A percentile compares a stretch with the other conserved stretches of the same genome.
Evolutionary conservation across 2,113 vertebrate species (phyloP).

Genomic region (Passer montanus): DNA sequence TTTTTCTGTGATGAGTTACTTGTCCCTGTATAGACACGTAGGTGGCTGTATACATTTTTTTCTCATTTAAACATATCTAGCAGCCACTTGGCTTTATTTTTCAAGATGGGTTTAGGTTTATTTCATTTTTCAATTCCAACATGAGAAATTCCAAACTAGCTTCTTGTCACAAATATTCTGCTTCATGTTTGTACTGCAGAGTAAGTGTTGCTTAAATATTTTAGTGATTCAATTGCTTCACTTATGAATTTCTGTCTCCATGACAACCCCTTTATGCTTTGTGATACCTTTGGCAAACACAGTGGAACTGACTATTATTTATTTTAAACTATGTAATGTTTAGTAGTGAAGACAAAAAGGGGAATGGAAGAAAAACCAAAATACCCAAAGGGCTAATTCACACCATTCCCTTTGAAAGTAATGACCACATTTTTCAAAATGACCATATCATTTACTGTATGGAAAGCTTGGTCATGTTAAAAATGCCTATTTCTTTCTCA

Average conservation of each 20-base stretch:
- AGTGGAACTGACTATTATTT: background rate
- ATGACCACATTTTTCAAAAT: background rate
- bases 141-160: background rate
- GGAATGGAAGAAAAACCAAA: background rate
- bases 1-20: background rate
- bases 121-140: background rate
- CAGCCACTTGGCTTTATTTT: background rate
- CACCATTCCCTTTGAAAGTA: background rate
- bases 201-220: slow-evolving; percentile 60
- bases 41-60: background rate
- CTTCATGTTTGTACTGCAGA: slow-evolving; percentile 23
- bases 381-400: background rate
- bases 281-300: slow-evolving; percentile 7
- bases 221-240: slow-evolving; percentile 4
- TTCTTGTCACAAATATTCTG: background rate
- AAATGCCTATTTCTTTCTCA: background rate
- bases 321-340: background rate
- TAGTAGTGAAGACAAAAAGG: background rate
- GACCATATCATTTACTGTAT: background rate
- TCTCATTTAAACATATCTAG: background rate
- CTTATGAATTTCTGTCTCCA: slow-evolving; percentile 56
- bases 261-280: slow-evolving; percentile 59
- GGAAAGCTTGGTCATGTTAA: background rate
- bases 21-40: background rate
- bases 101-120: background rate